Conservation (phyloP, 2,113 vertebrate genomes). For the Daubentonia madagascariensis region DNA sequence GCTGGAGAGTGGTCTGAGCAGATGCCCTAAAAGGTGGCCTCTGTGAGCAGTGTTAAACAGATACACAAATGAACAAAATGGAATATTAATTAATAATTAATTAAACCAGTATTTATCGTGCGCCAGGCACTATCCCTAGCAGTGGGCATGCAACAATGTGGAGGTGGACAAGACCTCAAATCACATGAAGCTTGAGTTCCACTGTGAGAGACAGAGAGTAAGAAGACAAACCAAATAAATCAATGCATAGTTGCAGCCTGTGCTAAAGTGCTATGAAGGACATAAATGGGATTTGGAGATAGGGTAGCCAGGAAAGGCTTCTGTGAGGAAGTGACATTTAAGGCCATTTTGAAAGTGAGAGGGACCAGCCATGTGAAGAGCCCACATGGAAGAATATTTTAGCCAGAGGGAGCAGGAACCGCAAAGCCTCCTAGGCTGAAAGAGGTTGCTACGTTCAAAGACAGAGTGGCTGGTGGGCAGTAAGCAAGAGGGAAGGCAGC, state of each 20-base stretch:
- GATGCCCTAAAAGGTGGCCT: not conserved
- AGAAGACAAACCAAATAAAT: not conserved
- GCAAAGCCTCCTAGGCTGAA: not conserved
- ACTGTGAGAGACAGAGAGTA: not conserved
- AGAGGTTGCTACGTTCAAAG: not conserved
- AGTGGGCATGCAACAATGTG: not conserved
- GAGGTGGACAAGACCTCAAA: not conserved
- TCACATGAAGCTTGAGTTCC: not conserved
- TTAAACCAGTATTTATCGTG: not conserved
- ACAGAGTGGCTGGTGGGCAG: not conserved
- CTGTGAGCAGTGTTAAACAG: not conserved
- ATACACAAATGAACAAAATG: not conserved
- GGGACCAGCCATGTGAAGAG: not conserved
- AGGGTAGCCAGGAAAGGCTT: not conserved
- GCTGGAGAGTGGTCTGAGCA: not conserved
- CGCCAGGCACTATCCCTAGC: not conserved
- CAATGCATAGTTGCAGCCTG: not conserved
- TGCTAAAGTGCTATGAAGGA: not conserved
- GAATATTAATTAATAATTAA: not conserved
- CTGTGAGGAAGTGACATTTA: not conserved
- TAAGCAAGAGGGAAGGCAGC: not conserved
- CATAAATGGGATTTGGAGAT: not conserved
- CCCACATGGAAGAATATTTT: not conserved
- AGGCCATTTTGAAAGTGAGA: not conserved
- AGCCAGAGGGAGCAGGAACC: not conserved